A percentile compares a stretch with the other conserved stretches of the same genome.
phyloP scores from a whole-genome alignment of 2,888 invertebrate genomes.

The Strigamia crassipes region DNA sequence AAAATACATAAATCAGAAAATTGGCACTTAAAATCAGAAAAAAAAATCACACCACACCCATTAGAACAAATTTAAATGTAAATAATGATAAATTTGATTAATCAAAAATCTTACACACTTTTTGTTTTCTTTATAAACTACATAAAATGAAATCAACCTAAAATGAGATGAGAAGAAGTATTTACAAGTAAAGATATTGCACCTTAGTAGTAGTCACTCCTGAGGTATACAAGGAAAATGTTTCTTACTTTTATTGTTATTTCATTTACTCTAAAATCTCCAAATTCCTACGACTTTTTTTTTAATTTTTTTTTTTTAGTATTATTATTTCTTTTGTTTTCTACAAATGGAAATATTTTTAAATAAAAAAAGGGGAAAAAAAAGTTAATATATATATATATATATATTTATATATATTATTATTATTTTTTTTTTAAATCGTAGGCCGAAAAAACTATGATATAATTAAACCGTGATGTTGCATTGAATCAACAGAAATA shows the following conservation, averaged over 20 bases:
- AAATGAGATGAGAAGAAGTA: constrained; percentile 34
- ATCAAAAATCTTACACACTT: constrained; percentile 5
- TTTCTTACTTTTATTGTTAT: constrained; percentile 1
- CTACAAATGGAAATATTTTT: constrained; percentile 1
- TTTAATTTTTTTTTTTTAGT: not conserved
- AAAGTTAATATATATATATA: not conserved
- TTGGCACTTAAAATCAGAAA: not conserved
- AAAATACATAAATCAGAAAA: not conserved
- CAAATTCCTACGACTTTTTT: not conserved
- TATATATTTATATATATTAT: not conserved
- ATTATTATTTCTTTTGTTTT: not conserved
- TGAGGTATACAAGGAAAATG: constrained; percentile 39
- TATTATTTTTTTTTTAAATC: not conserved
- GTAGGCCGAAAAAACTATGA: not conserved
- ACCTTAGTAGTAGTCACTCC: constrained; percentile 36
- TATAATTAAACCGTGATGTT: not conserved
- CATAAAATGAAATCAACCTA: constrained; percentile 22
- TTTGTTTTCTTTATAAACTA: not conserved
- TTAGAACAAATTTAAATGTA: constrained; percentile 28
- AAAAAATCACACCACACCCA: constrained; percentile 24
- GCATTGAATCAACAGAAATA: constrained; percentile 27
- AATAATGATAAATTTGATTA: not conserved
- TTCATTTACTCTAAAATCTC: not conserved
- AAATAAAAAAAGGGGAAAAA: not conserved
- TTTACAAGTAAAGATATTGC: constrained; percentile 36